A percentile compares a stretch with the other conserved stretches of the same genome.
These are phyloP conservation scores for Ceratina japonica DNA, from an alignment of 1,140 invertebrate species.

Conservation along the genomic window DNA sequence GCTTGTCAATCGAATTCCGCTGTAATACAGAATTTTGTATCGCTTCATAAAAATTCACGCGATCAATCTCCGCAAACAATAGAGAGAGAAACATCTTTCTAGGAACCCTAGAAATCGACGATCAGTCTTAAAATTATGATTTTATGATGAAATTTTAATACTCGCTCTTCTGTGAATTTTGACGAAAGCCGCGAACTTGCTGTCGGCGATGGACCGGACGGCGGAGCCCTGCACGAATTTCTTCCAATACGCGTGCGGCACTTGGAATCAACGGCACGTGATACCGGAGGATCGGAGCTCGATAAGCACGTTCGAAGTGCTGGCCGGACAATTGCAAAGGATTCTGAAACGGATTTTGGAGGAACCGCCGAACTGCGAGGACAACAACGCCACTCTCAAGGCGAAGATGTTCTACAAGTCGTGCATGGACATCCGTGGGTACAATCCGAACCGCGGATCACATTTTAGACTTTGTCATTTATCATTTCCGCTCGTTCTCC, in stretches of 20 bases:
- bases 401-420: constrained; percentile 92
- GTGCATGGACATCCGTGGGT: constrained; percentile 93
- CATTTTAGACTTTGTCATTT: too few relatives aligned
- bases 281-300: constrained; percentile 94
- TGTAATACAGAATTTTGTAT: too few relatives aligned
- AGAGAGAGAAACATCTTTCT: too few relatives aligned
- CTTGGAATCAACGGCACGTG: constrained; percentile 93
- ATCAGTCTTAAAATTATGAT: too few relatives aligned
- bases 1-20: too few relatives aligned
- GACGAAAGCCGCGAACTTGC: constrained; percentile 91
- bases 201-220: constrained; percentile 90
- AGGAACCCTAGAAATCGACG: too few relatives aligned
- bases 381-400: constrained; percentile 88
- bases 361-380: constrained; percentile 82
- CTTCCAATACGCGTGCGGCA: constrained; percentile 93
- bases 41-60: too few relatives aligned
- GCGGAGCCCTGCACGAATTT: constrained; percentile 93
- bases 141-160: too few relatives aligned
- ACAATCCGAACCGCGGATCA: constrained; percentile 44
- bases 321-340: constrained; percentile 92
- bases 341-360: constrained; percentile 89
- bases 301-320: constrained; percentile 93
- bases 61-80: too few relatives aligned
- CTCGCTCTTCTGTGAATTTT: too few relatives aligned
- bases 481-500: too few relatives aligned